Conservation (phyloP, 2,113 vertebrate species). For the Malurus melanocephalus region DNA sequence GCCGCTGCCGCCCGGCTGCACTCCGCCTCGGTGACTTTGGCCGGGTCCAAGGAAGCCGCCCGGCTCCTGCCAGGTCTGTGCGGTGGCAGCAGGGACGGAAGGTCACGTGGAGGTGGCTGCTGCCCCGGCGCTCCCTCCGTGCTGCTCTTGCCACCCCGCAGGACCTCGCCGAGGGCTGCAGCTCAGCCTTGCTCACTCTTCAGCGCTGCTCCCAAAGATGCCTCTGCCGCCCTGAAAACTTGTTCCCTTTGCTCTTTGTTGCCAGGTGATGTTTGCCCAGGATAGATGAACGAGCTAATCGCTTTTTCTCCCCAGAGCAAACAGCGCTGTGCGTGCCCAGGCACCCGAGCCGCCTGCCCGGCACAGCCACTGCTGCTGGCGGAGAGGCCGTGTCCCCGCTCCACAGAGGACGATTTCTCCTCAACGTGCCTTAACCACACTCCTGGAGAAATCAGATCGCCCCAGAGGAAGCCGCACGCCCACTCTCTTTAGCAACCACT, state of each 20-base stretch:
- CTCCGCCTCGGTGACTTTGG: constrained; percentile 25
- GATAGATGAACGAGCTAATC: not conserved
- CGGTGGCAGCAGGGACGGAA: constrained; percentile 8
- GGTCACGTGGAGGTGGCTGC: constrained; percentile 61
- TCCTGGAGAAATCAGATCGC: constrained; percentile 54
- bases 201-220: not conserved
- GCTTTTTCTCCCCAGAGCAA: not conserved
- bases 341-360: not conserved
- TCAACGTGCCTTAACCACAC: not conserved
- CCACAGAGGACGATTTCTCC: not conserved
- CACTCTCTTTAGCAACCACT: constrained; percentile 57
- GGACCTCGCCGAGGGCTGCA: not conserved
- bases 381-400: not conserved
- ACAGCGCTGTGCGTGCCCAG: not conserved
- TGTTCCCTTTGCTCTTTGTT: not conserved
- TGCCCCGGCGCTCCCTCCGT: constrained; percentile 1
- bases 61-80: constrained; percentile 42
- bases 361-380: not conserved
- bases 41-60: not conserved
- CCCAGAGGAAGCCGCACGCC: constrained; percentile 55
- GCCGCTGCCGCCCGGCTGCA: not conserved
- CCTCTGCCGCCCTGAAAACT: not conserved
- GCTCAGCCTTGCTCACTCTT: not conserved
- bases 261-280: not conserved
- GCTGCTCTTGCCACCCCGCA: not conserved